A percentile compares a stretch with the other conserved stretches of the same genome.
Evolutionary conservation across 2,888 invertebrate species (phyloP).

Genomic region (Andrena hattorfiana): DNA sequence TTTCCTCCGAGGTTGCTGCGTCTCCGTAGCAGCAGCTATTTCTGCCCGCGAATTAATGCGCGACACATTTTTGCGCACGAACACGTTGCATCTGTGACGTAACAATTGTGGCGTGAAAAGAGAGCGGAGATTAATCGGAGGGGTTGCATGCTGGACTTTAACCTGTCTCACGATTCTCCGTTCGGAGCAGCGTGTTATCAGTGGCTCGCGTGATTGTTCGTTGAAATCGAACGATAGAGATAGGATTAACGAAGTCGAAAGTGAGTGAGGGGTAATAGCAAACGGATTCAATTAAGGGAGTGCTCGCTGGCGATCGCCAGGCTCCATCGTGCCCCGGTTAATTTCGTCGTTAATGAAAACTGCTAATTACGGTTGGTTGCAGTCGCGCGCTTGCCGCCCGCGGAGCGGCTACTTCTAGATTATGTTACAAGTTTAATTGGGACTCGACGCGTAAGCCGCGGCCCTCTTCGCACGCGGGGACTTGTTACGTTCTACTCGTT

Average conservation of each 20-base stretch:
- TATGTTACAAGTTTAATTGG: conserved; percentile 34
- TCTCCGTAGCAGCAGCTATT: background rate
- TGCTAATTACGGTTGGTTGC: conserved; percentile 4
- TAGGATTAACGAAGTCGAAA: background rate
- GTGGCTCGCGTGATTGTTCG: too few relatives aligned
- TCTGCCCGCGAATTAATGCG: background rate
- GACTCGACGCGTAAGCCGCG: conserved; percentile 13
- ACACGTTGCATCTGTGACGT: too few relatives aligned
- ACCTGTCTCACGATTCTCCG: too few relatives aligned
- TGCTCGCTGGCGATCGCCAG: background rate
- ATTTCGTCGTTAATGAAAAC: conserved; percentile 2
- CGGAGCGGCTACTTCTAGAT: conserved; percentile 7
- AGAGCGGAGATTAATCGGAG: too few relatives aligned
- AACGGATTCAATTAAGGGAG: background rate
- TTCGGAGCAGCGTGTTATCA: too few relatives aligned
- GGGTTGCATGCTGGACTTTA: too few relatives aligned
- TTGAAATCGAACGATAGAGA: too few relatives aligned
- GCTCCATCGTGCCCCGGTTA: background rate
- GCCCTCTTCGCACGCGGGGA: background rate
- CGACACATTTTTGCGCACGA: background rate
- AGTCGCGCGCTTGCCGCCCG: background rate
- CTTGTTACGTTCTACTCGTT: conserved; percentile 3
- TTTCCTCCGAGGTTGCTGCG: background rate
- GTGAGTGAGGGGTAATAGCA: background rate
- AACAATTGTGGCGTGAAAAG: too few relatives aligned